These are phyloP conservation scores for Notolepis coatsorum DNA, from an alignment of 2,797 vertebrate genomes.

Conservation along the genomic window DNA sequence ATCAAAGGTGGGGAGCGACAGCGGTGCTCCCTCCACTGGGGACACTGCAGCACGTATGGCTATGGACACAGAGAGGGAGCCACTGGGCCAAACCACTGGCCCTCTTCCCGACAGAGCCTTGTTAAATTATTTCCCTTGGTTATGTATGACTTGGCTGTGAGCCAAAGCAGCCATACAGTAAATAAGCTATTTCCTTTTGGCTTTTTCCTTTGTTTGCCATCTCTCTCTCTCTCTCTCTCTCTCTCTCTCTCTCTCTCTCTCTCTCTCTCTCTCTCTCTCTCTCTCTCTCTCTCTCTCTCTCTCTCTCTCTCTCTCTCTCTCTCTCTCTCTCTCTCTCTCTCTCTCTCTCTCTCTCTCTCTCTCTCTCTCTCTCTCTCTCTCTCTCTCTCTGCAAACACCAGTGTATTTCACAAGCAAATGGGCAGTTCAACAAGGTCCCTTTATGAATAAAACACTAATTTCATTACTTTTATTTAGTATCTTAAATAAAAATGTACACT, in stretches of 20 bases:
- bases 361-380: constrained; percentile 17
- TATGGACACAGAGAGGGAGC: neutral
- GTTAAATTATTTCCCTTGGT: constrained; percentile 21
- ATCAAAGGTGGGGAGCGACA: constrained; percentile 62
- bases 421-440: neutral
- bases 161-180: constrained; percentile 43
- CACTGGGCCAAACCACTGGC: neutral
- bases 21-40: constrained; percentile 33
- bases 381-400: constrained; percentile 32
- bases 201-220: constrained; percentile 45
- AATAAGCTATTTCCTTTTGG: constrained; percentile 58
- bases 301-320: constrained; percentile 27
- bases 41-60: constrained; percentile 32
- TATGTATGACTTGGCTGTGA: constrained; percentile 45
- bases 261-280: constrained; percentile 25
- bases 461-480: too few relatives aligned
- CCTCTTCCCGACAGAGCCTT: neutral
- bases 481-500: too few relatives aligned
- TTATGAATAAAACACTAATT: neutral
- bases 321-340: constrained; percentile 21
- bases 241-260: neutral
- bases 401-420: constrained; percentile 7
- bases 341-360: constrained; percentile 33
- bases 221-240: neutral
- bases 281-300: constrained; percentile 16